Conservation (phyloP, 2,113 vertebrate genomes). For the Vimba vimba region DNA sequence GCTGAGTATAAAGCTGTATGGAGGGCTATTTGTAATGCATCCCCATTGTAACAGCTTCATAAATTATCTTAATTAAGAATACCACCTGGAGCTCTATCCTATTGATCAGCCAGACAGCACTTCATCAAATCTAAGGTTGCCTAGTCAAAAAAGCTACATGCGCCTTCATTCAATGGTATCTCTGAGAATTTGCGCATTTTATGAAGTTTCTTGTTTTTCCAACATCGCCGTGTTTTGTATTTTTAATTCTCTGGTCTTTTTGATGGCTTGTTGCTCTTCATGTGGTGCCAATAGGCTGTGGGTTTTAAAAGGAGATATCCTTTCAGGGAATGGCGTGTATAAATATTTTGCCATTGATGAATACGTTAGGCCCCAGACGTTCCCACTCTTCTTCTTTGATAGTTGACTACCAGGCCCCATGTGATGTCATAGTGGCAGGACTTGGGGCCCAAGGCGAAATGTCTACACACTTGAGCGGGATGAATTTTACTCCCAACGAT, state of each 20-base stretch:
- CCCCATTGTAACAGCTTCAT: constrained; percentile 65
- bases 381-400: constrained; percentile 71
- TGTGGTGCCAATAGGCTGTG: constrained; percentile 74
- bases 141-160: constrained; percentile 40
- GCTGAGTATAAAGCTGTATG: constrained; percentile 56
- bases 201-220: constrained; percentile 62
- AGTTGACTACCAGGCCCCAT: constrained; percentile 65
- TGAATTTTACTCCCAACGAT: constrained; percentile 59
- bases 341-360: constrained; percentile 84
- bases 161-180: constrained; percentile 65
- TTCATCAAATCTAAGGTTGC: constrained; percentile 72
- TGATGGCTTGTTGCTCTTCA: constrained; percentile 79
- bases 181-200: constrained; percentile 60
- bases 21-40: constrained; percentile 66
- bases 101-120: constrained; percentile 70
- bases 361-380: constrained; percentile 65
- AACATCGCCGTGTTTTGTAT: constrained; percentile 68
- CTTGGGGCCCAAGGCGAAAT: constrained; percentile 66
- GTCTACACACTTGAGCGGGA: constrained; percentile 65
- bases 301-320: constrained; percentile 68
- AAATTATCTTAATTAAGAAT: constrained; percentile 82
- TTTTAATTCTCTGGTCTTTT: constrained; percentile 76
- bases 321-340: constrained; percentile 70
- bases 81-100: constrained; percentile 70
- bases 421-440: constrained; percentile 75